Base-by-base conservation (phyloP, 2,888 invertebrate species). In the Aporophyla nigra region DNA sequence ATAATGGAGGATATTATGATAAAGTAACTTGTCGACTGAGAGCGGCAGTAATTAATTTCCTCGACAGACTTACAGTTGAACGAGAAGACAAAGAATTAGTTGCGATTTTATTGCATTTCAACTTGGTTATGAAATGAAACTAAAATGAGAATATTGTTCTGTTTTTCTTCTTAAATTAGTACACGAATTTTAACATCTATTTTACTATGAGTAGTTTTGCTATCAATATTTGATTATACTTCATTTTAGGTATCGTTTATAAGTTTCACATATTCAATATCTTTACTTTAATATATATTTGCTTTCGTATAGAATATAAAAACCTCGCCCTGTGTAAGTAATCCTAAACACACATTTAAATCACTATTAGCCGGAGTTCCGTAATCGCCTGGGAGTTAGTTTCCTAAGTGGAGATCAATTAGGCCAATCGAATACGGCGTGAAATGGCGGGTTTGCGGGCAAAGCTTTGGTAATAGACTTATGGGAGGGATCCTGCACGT, bases 401-500 rank as follows among this genome's bases (percentile, higher is more conserved):
- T 93, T 88, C 89, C 90, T 93, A 93, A 93, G 92, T 92, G 93
- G 90, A 92, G 92, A 93, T 93, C 93, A 93, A 93, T 94, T 93
- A 94, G 89, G 90, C 83, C 89, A 93, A 93, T 93, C 92, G 93
- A 94, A 92, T 92, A 88, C 91, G 90, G 92, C 89, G 91, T 87
- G 89, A 90, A 91, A 86, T 85, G 84, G 88, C 83, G 88, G 89
- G 86, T 84, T 88, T 89, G 89, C 73, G 90, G 91, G 86, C 78
- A 85, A 86, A 83, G 82, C 78, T 71, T 74, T 77, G 79, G 87
- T 89, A 89, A 86, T 87, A 87, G 84, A 87, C 87, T 89, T 87
- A 87, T 81, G 78, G 85, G 80, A 80, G 78, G 76, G 78, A 76
- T 86, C 84, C 81, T 75, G 78, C 85, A 88, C 80, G 87, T 82